Evolutionary conservation across 2,888 invertebrate genomes (phyloP).

Genomic region (Neuroscelio doddi): DNA sequence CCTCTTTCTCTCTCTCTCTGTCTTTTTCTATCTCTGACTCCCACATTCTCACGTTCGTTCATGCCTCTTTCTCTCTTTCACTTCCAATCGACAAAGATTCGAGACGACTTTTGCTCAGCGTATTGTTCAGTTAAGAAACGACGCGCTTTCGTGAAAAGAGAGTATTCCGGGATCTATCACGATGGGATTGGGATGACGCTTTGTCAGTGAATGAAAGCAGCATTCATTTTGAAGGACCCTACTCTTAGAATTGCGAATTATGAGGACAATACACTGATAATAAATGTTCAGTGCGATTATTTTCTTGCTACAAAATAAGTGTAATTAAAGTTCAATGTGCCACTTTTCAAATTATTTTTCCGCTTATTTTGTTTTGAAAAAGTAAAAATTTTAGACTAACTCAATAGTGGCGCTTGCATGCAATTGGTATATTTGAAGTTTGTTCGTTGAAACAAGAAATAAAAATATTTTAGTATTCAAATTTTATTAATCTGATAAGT

Average conservation of each 20-base stretch:
- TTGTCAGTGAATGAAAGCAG: constrained; percentile 37
- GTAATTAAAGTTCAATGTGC: too few relatives aligned
- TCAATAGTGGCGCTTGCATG: too few relatives aligned
- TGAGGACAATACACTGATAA: constrained; percentile 27
- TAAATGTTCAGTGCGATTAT: constrained; percentile 24
- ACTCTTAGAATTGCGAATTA: constrained; percentile 28
- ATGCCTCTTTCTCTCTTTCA: constrained; percentile 8
- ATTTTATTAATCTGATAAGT: too few relatives aligned
- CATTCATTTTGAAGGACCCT: constrained; percentile 27
- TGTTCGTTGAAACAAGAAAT: too few relatives aligned
- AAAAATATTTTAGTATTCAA: too few relatives aligned
- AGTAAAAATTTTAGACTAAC: too few relatives aligned
- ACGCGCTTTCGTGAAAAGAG: constrained; percentile 35
- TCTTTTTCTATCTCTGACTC: constrained; percentile 11
- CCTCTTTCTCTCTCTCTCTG: constrained; percentile 16
- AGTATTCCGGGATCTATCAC: constrained; percentile 35
- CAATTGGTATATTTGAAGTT: too few relatives aligned
- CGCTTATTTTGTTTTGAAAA: too few relatives aligned
- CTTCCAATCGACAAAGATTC: constrained; percentile 38
- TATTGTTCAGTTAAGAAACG: constrained; percentile 42
- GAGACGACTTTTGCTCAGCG: constrained; percentile 37
- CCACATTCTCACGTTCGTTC: background rate
- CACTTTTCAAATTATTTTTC: too few relatives aligned
- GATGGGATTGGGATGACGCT: constrained; percentile 27
- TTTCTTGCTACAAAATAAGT: constrained; percentile 1